phyloP scores from a whole-genome alignment of 2,113 vertebrate species.

The Muntiacus muntjak region DNA sequence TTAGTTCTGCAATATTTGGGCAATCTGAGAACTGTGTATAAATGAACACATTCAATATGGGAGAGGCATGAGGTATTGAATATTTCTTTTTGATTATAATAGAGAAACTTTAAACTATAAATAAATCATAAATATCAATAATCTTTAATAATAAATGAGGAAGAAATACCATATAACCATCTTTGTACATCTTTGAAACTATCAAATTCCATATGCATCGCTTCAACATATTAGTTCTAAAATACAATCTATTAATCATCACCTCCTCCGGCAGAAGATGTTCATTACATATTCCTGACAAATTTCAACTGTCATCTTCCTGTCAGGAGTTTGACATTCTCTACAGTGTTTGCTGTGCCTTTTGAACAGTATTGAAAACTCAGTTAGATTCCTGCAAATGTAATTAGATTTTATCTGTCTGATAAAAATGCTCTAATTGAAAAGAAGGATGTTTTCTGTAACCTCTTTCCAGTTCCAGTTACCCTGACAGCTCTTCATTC shows the following conservation, averaged over 20 bases:
- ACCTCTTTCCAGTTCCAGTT: conserved; percentile 35
- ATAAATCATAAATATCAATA: conserved; percentile 12
- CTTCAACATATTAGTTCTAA: conserved; percentile 21
- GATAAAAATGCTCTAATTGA: conserved; percentile 47
- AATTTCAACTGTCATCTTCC: conserved; percentile 48
- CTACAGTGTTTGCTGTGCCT: conserved; percentile 42
- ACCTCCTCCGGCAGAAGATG: neutral
- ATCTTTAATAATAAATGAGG: neutral
- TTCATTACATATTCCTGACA: conserved; percentile 57
- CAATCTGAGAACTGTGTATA: neutral
- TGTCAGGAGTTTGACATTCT: conserved; percentile 60
- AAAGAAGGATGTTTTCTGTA: conserved; percentile 44
- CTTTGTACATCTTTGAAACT: neutral
- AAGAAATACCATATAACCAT: neutral
- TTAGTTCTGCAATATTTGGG: neutral
- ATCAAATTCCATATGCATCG: neutral
- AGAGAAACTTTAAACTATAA: conserved; percentile 5
- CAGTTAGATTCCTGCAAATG: conserved; percentile 38
- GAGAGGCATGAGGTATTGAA: neutral
- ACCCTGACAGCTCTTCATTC: neutral
- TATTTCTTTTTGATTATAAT: neutral
- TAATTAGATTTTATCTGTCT: conserved; percentile 63
- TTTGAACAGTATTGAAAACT: conserved; percentile 58
- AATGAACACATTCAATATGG: conserved; percentile 28
- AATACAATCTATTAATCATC: conserved; percentile 45